These are phyloP conservation scores for Clusia tigrina DNA, from an alignment of 2,888 invertebrate genomes.

Conservation along the genomic window DNA sequence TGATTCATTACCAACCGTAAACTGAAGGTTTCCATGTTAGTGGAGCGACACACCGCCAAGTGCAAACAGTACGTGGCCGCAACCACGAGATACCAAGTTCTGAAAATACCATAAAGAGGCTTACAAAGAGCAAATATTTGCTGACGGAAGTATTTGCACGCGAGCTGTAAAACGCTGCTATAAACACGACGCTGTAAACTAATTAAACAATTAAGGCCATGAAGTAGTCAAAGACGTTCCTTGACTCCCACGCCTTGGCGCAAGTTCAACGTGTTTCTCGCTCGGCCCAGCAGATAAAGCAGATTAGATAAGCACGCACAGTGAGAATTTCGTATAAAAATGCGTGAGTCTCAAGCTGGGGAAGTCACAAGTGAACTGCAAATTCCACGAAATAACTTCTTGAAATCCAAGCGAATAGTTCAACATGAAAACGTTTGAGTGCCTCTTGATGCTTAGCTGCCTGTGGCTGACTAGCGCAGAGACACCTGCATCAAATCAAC, in stretches of 20 bases:
- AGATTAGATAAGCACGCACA: not conserved
- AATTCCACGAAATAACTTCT: not conserved
- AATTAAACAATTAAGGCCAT: not conserved
- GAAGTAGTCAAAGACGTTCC: not conserved
- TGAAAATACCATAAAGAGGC: not conserved
- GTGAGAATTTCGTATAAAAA: not conserved
- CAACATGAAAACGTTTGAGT: not conserved
- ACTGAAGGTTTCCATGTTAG: not conserved
- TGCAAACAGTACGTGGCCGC: not conserved
- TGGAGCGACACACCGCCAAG: not conserved
- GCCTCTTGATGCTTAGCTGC: not conserved
- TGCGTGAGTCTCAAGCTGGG: not conserved
- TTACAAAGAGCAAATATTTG: not conserved
- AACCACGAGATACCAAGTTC: not conserved
- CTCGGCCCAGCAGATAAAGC: not conserved
- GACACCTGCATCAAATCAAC: no score
- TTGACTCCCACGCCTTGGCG: not conserved
- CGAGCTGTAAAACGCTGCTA: not conserved
- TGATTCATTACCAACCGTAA: not conserved
- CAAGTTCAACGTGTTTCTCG: no score
- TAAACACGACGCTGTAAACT: not conserved
- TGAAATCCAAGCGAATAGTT: not conserved
- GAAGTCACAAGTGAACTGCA: not conserved
- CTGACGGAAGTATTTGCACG: not conserved
- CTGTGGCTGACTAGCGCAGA: no score